A percentile compares a stretch with the other conserved stretches of the same genome.
These are phyloP conservation scores for Coecobrya sp. DNA, from an alignment of 2,888 invertebrate species.

Conservation along the genomic window DNA sequence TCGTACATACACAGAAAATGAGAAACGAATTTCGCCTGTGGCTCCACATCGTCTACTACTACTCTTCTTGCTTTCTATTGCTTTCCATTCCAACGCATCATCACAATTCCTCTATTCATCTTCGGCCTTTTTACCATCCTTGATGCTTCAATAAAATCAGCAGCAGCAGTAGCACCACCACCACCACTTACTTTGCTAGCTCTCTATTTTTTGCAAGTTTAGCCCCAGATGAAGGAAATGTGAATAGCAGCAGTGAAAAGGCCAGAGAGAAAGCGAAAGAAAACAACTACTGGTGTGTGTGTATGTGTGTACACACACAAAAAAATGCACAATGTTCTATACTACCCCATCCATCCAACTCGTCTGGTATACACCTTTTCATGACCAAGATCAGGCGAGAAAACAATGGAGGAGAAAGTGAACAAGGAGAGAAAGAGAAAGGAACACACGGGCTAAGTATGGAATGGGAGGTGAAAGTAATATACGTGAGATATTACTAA, in stretches of 20 bases:
- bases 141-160: conserved; percentile 62
- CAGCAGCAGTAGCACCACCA: background rate
- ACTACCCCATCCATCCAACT: background rate
- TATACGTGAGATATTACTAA: conserved; percentile 55
- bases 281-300: conserved; percentile 41
- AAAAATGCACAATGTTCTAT: conserved; percentile 42
- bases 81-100: conserved; percentile 54
- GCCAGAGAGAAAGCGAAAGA: conserved; percentile 26
- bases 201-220: background rate
- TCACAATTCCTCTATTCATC: conserved; percentile 49
- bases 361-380: conserved; percentile 44
- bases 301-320: background rate
- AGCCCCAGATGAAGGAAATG: conserved; percentile 37
- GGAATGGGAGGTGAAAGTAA: conserved; percentile 48
- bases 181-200: background rate
- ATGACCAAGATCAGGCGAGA: conserved; percentile 56
- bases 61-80: background rate
- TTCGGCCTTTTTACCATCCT: conserved; percentile 54
- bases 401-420: conserved; percentile 51
- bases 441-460: conserved; percentile 7
- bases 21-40: conserved; percentile 77
- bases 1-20: conserved; percentile 46
- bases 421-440: conserved; percentile 36
- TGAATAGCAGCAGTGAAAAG: background rate
- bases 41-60: conserved; percentile 75